Evolutionary conservation across 2,113 vertebrate genomes (phyloP), one percentile per base, ranked within the genome.

Genomic region (Hyaena hyaena): DNA sequence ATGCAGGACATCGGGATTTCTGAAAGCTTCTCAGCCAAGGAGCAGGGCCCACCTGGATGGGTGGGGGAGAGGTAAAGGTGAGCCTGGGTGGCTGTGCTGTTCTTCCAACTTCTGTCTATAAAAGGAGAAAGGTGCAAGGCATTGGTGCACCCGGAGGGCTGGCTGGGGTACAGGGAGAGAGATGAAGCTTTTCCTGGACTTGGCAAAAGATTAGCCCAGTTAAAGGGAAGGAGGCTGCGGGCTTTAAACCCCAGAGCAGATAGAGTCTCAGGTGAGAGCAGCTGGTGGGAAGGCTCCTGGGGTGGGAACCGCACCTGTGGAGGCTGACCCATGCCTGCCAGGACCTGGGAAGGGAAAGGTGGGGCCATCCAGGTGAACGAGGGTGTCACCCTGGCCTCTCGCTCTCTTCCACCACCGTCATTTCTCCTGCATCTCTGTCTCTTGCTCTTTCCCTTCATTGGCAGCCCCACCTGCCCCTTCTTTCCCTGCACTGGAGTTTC

Each of bases 361-460:
- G 31, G 48, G 11, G n/a, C 45, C 10, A 31, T 16, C 26, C n/a
- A 10, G 10, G 53, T 1, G 23, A 7, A 39, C 0, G 0, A 4
- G 7, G 23, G 8, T 50, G 21, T 14, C 5, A 0, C n/a, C 63
- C 31, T 14, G 76, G 31, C 33, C 28, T 50, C 14, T 4, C 2
- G 0, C 28, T 71, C 69, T 69, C 53, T 26, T 45, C 33, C 35
- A 4, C 39, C 21, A 24, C 0, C 0, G 71, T n/a, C 35, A 4
- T 35, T 19, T 65, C 43, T n/a, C 82, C 68, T 80, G 33, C 43
- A 23, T 43, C n/a, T 68, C 69, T 68, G 8, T 55, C 39, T 58
- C 33, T 48, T 69, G 28, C 23, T 39, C 66, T 21, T 31, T 48
- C 83, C 61, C 65, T 48, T 45, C 33, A 1, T 65, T 21, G 7